Base-by-base conservation (phyloP, 2,113 vertebrate species). In the Mobula hypostoma region DNA sequence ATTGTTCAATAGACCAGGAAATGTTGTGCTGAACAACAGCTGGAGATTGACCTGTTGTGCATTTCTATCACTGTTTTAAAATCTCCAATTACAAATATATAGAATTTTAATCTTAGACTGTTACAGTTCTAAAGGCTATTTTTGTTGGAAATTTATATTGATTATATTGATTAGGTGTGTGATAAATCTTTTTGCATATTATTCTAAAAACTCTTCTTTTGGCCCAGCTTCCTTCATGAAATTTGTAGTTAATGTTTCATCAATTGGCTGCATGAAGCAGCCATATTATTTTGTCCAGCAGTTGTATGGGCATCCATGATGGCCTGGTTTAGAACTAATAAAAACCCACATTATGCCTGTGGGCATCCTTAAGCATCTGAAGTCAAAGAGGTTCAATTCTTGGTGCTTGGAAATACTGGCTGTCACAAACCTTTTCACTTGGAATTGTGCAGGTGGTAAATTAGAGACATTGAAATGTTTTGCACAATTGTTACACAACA, bases 311-410 rank as follows among this genome's bases (percentile, higher is more conserved):
- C 83, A 56, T 56, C 82, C 82, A 87, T 27, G 7, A 56, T 87
- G 83, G 48, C 83, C 56, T 87, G 56, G 56, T 87, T 87, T 87
- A 87, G 83, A 87, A 87, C 83, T 87, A 87, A 87, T 87, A 56
- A 87, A 61, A 87, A 36, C 56, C 82, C 82, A 87, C 58, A 24
- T 87, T 48, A 5, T 87, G 83, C 56, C 83, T 56, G 58, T 61
- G 7, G 83, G 83, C 83, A 61, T 87, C 58, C 61, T 61, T 61
- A 87, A 87, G 29, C 83, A 56, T 85, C 29, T 61, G 82, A 87
- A 61, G 48, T 61, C 82, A 56, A 29, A 61, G 58, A 58, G 61
- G 24, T 87, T 87, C 24, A 77, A 1, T 85, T 85, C 29, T 61
- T 87, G 83, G 27, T 87, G 83, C 56, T 24, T 29, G 56, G 83